These are phyloP conservation scores for Rutpela maculata DNA, from an alignment of 2,888 invertebrate species.

Conservation along the genomic window DNA sequence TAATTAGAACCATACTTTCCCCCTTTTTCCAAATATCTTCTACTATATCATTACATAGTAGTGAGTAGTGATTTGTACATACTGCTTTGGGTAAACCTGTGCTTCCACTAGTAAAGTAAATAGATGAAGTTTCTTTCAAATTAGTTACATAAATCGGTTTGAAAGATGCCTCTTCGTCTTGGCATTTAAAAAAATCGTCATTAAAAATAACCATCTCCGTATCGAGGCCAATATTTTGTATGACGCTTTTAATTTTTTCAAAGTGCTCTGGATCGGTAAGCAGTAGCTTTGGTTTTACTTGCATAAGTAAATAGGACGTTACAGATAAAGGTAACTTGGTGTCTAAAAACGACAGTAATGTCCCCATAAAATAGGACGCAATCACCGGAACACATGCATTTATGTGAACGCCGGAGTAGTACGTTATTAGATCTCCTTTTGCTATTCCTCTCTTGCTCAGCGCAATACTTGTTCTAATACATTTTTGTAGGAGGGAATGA, in stretches of 20 bases:
- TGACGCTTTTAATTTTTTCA: slow-evolving; percentile 51
- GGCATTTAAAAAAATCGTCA: too few species aligned
- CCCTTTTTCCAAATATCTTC: too few species aligned
- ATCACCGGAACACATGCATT: slow-evolving; percentile 74
- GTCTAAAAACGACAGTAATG: slow-evolving; percentile 42
- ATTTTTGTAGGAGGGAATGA: too few species aligned
- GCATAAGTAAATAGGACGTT: not conserved
- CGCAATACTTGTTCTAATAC: too few species aligned
- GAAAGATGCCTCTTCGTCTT: slow-evolving; percentile 47
- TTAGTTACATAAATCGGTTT: slow-evolving; percentile 48
- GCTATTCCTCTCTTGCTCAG: too few species aligned
- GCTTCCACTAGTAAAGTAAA: slow-evolving; percentile 65
- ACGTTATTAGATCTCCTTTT: not conserved
- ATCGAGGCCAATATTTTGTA: slow-evolving; percentile 44
- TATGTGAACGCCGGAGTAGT: slow-evolving; percentile 66
- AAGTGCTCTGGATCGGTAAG: slow-evolving; percentile 35
- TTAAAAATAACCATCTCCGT: not conserved
- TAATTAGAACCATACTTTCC: too few species aligned
- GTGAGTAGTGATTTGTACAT: too few species aligned
- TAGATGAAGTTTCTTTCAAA: slow-evolving; percentile 56
- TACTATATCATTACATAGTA: too few species aligned
- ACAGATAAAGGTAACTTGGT: not conserved
- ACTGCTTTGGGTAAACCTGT: too few species aligned
- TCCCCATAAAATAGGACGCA: slow-evolving; percentile 74
- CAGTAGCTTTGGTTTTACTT: slow-evolving; percentile 36